Evolutionary conservation across 1,140 invertebrate genomes (phyloP).

Genomic region (Proales similis): DNA sequence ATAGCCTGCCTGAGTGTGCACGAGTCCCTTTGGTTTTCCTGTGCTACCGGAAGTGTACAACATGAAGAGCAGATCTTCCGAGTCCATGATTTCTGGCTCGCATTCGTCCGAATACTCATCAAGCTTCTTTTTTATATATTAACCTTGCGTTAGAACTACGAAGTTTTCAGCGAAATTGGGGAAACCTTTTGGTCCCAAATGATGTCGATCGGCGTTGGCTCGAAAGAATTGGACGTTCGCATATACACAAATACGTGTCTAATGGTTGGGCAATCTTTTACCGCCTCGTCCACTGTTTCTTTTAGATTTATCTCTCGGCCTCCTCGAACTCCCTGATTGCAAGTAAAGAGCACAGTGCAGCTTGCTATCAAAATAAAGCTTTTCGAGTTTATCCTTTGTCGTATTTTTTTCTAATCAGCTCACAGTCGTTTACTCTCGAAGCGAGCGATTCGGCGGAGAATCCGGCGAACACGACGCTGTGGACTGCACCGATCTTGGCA

Average conservation of each 20-base stretch:
- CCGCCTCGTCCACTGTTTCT: constrained; percentile 55
- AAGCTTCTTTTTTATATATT: constrained; percentile 39
- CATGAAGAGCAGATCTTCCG: constrained; percentile 58
- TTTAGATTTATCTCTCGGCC: constrained; percentile 56
- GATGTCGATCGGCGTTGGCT: constrained; percentile 4
- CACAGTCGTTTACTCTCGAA: constrained; percentile 56
- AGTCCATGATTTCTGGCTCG: constrained; percentile 51
- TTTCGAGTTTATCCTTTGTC: not conserved
- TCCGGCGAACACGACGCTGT: constrained; percentile 60
- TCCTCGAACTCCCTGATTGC: constrained; percentile 55
- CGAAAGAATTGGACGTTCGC: constrained; percentile 39
- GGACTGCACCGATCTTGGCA: constrained; percentile 57
- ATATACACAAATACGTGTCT: constrained; percentile 55
- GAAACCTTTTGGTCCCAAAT: constrained; percentile 46
- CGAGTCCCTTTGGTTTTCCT: constrained; percentile 58
- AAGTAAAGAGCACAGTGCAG: constrained; percentile 53
- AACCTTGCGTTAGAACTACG: too few relatives aligned
- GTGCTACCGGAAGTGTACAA: constrained; percentile 59
- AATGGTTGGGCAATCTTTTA: constrained; percentile 52
- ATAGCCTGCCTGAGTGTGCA: constrained; percentile 57
- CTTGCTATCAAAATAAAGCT: not conserved
- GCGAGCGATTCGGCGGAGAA: constrained; percentile 59
- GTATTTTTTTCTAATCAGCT: constrained; percentile 2
- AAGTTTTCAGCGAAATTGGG: too few relatives aligned
- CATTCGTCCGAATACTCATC: constrained; percentile 43